Percentiles rank a stretch among this genome's conserved stretches.
Evolutionary conservation across 2,797 vertebrate species (phyloP).

Genomic region (Taeniopygia guttata): DNA sequence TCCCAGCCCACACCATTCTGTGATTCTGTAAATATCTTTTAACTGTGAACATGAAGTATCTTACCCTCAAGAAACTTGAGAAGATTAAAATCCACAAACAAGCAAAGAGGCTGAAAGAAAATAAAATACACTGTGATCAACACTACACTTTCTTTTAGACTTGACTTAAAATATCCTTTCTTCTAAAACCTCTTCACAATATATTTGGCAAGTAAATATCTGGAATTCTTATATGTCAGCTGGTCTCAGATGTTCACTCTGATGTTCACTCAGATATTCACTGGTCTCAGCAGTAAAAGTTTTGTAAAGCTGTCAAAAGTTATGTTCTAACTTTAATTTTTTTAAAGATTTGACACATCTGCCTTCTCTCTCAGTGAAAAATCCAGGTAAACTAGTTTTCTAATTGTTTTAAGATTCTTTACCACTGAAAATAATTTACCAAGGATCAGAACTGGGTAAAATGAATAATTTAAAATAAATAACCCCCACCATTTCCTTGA

Average conservation of each 20-base stretch:
- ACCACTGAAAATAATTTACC: not conserved
- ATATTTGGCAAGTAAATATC: not conserved
- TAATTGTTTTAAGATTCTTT: not conserved
- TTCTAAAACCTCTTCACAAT: not conserved
- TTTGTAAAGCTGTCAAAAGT: not conserved
- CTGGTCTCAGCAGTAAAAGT: not conserved
- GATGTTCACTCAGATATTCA: not conserved
- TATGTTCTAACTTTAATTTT: not conserved
- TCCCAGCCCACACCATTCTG: not conserved
- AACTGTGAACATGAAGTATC: constrained; percentile 32
- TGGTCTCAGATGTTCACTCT: too few species aligned
- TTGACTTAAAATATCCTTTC: not conserved
- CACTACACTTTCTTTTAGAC: not conserved
- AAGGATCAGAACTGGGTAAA: not conserved
- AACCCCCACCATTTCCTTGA: not conserved
- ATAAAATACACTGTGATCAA: not conserved
- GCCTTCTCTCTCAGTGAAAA: not conserved
- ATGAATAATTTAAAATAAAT: not conserved
- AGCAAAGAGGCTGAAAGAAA: constrained; percentile 85
- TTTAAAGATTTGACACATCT: not conserved
- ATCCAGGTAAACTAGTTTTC: not conserved
- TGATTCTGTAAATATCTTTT: not conserved
- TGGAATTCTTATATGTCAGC: not conserved
- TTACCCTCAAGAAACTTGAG: constrained; percentile 86
- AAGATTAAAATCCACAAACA: constrained; percentile 90